These are phyloP conservation scores for Eleginops maclovinus DNA, from an alignment of 2,113 vertebrate species.

Conservation along the genomic window DNA sequence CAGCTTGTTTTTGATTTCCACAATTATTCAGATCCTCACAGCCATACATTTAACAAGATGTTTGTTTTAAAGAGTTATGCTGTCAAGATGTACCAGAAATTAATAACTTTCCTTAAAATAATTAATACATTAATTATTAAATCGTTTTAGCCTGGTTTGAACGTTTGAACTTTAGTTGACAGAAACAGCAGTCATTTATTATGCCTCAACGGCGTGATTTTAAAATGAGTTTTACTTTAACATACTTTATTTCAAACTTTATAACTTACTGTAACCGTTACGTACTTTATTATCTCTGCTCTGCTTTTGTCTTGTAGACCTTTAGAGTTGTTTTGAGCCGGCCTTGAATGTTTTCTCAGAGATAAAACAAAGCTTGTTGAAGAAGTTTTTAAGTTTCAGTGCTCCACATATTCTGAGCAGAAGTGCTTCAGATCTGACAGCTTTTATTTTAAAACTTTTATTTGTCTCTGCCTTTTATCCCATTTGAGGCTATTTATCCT, in stretches of 20 bases:
- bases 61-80: conserved; percentile 2
- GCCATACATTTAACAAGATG: conserved; percentile 18
- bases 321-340: neutral
- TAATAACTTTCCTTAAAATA: neutral
- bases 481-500: conserved; percentile 3
- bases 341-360: neutral
- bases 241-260: neutral
- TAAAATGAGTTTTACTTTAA: neutral
- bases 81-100: too few species aligned
- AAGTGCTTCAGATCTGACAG: neutral
- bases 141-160: neutral
- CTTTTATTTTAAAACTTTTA: conserved; percentile 1
- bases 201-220: neutral
- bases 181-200: neutral
- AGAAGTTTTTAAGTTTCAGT: conserved; percentile 18
- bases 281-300: neutral
- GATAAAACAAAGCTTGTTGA: conserved; percentile 1
- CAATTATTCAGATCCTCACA: conserved; percentile 7
- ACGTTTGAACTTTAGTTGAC: neutral
- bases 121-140: neutral
- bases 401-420: conserved; percentile 14
- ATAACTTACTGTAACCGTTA: neutral
- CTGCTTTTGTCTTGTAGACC: neutral
- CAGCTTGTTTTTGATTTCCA: neutral
- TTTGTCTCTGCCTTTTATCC: conserved; percentile 3